Evolutionary conservation across 2,113 vertebrate species (phyloP).

Genomic region (Trinectes maculatus): DNA sequence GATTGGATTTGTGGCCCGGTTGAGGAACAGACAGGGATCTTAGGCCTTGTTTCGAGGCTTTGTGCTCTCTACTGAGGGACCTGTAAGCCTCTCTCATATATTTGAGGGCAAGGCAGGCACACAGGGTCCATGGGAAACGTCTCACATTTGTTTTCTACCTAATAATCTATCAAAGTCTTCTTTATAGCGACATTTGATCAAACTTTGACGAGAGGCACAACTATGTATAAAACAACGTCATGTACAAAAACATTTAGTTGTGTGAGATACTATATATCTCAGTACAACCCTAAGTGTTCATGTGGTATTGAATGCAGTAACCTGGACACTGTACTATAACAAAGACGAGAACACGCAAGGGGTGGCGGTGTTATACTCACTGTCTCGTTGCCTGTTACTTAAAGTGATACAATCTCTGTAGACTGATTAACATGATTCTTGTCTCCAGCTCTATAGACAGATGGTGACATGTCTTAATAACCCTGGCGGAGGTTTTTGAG

Average conservation of each 20-base stretch:
- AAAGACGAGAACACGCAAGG: constrained; percentile 12
- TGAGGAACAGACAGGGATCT: constrained; percentile 62
- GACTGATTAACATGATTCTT: constrained; percentile 59
- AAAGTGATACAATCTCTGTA: constrained; percentile 64
- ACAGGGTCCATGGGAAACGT: constrained; percentile 54
- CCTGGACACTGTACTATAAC: constrained; percentile 66
- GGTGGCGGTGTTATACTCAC: constrained; percentile 43
- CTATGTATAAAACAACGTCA: constrained; percentile 82
- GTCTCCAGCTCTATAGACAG: constrained; percentile 63
- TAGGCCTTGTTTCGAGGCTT: constrained; percentile 69
- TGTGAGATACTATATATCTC: constrained; percentile 87
- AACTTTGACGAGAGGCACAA: constrained; percentile 88
- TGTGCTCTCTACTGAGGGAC: constrained; percentile 70
- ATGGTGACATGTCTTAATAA: constrained; percentile 70
- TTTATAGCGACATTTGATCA: constrained; percentile 74
- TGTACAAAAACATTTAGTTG: constrained; percentile 86
- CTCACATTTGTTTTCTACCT: constrained; percentile 72
- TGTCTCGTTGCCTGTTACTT: constrained; percentile 58
- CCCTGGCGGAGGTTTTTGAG: constrained; percentile 49
- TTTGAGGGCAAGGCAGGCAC: constrained; percentile 65
- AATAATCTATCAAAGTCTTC: constrained; percentile 76
- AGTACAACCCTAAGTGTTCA: constrained; percentile 80
- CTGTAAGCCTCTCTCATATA: constrained; percentile 55
- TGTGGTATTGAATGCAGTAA: constrained; percentile 72
- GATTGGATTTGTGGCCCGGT: constrained; percentile 59